Conservation (phyloP, 2,113 vertebrate genomes). For the Trichomycterus rosablanca region DNA sequence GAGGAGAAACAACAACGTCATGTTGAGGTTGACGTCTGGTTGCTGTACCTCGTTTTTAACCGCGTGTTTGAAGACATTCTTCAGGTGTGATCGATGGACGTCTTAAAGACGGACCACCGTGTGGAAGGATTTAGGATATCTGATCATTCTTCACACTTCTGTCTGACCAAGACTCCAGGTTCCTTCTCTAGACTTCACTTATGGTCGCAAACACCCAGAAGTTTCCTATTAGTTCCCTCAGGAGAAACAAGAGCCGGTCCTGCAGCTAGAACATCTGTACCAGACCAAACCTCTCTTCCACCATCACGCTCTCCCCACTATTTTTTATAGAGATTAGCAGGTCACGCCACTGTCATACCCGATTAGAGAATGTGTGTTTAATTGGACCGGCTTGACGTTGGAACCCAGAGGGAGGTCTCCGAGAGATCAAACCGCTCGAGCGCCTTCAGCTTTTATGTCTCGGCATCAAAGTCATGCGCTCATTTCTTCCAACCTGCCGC, state of each 20-base stretch:
- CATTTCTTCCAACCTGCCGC: slow-evolving; percentile 1
- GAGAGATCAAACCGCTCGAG: slow-evolving; percentile 43
- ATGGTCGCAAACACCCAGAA: slow-evolving; percentile 53
- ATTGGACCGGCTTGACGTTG: slow-evolving; percentile 32
- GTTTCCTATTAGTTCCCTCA: slow-evolving; percentile 69
- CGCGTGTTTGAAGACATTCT: no score
- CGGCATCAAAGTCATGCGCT: slow-evolving; percentile 26
- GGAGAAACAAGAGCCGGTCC: slow-evolving; percentile 71
- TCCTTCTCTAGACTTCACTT: no score
- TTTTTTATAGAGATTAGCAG: slow-evolving; percentile 42
- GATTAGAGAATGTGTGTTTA: slow-evolving; percentile 38
- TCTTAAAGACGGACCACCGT: no score
- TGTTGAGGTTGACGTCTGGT: no score
- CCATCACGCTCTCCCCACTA: slow-evolving; percentile 9
- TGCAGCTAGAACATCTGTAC: slow-evolving; percentile 52
- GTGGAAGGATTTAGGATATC: no score
- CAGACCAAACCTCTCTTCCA: slow-evolving; percentile 35
- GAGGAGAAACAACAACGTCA: no score
- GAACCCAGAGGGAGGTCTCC: slow-evolving; percentile 37
- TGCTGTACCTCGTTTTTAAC: no score
- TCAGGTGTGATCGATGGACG: no score
- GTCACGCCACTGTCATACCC: slow-evolving; percentile 48
- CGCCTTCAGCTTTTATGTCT: slow-evolving; percentile 29
- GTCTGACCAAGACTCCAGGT: no score
- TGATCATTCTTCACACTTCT: no score